A percentile compares a stretch with the other conserved stretches of the same genome.
Evolutionary conservation across 2,888 invertebrate species (phyloP).

Genomic region (Creontiades dilutus): DNA sequence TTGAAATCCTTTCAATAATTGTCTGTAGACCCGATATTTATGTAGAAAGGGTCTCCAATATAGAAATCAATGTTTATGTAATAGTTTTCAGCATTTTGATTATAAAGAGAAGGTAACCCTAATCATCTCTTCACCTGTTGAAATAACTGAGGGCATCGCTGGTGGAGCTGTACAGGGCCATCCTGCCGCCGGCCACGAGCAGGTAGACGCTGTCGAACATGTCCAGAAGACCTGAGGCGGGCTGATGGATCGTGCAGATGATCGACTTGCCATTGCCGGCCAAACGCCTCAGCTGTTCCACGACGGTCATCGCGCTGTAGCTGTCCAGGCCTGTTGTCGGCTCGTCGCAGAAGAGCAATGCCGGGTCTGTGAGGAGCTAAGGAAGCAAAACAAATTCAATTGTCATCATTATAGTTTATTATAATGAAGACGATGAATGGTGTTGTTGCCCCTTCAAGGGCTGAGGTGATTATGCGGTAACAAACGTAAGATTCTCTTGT

Average conservation of each 20-base stretch:
- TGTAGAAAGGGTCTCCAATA: too few relatives aligned
- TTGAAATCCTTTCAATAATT: too few relatives aligned
- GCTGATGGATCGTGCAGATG: conserved; percentile 94
- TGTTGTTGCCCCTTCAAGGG: too few relatives aligned
- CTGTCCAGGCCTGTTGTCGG: conserved; percentile 96
- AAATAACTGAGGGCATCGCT: conserved; percentile 85
- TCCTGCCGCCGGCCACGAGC: conserved; percentile 88
- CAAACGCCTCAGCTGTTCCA: conserved; percentile 84
- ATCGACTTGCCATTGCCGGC: conserved; percentile 87
- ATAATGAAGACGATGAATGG: too few relatives aligned
- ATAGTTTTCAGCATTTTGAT: too few relatives aligned
- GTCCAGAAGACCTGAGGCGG: conserved; percentile 91
- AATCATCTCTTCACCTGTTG: conserved; percentile 79
- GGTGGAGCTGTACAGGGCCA: conserved; percentile 89
- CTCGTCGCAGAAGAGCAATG: conserved; percentile 94
- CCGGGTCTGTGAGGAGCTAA: conserved; percentile 91
- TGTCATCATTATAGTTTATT: not conserved
- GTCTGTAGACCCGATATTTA: too few relatives aligned
- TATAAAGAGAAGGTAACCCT: too few relatives aligned
- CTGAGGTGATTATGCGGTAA: too few relatives aligned
- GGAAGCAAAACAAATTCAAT: conserved; percentile 50
- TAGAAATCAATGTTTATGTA: not conserved
- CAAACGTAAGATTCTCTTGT: too few relatives aligned
- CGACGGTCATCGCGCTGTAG: conserved; percentile 90
- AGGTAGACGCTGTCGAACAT: conserved; percentile 89